Percentiles rank a stretch among this genome's conserved stretches.
Conservation (phyloP, 2,797 vertebrate genomes). For the Leptodactylus fallax region DNA sequence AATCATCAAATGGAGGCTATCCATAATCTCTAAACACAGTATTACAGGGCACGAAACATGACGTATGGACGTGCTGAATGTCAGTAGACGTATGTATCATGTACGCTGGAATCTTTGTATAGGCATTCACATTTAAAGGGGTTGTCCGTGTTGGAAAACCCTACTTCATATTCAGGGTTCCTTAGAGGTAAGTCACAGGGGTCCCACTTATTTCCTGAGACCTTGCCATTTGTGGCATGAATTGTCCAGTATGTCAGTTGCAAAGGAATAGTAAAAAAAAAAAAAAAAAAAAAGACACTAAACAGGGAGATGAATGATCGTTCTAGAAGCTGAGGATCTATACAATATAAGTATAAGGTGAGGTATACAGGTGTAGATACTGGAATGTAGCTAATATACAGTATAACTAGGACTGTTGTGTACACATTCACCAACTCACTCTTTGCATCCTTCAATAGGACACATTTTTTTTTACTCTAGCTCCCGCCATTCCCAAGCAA, state of each 20-base stretch:
- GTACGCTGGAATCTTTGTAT: neutral
- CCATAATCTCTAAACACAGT: neutral
- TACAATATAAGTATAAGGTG: neutral
- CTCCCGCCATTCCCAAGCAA: too few relatives aligned
- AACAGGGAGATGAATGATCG: too few relatives aligned
- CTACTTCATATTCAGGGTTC: neutral
- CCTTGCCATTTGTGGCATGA: too few relatives aligned
- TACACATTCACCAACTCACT: too few relatives aligned
- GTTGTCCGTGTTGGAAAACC: neutral
- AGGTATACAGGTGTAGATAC: neutral
- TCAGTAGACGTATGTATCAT: neutral
- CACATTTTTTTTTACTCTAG: too few relatives aligned
- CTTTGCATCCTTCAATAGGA: too few relatives aligned
- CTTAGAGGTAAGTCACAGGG: neutral
- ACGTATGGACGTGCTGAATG: neutral
- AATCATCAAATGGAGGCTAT: neutral
- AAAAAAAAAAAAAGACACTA: neutral
- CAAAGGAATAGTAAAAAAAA: neutral
- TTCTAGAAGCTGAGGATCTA: neutral
- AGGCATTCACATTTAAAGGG: neutral
- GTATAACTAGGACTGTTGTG: neutral
- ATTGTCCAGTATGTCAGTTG: neutral
- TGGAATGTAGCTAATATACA: constrained; percentile 15
- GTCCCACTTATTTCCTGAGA: too few relatives aligned
- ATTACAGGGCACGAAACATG: neutral